A percentile compares a stretch with the other conserved stretches of the same genome.
phyloP scores from a whole-genome alignment of 2,113 vertebrate species.

The Apodemus sylvaticus region DNA sequence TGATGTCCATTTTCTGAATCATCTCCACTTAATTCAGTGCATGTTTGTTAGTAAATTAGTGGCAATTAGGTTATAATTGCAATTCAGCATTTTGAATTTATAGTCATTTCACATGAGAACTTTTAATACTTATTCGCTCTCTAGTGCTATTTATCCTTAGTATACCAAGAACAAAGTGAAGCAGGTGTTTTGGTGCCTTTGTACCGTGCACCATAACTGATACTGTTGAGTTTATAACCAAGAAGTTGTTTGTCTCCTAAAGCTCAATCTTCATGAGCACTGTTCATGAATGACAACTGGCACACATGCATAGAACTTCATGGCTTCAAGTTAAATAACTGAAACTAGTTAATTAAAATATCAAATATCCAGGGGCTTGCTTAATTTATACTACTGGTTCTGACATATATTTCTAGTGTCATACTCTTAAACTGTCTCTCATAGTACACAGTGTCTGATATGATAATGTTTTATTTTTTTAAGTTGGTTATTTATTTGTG shows the following conservation, averaged over 20 bases:
- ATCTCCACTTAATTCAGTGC: neutral
- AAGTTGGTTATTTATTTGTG: neutral
- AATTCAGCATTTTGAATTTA: constrained; percentile 10
- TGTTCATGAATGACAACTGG: too few species aligned
- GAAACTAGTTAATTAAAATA: neutral
- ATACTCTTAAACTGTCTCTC: neutral
- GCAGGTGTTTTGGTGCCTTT: neutral
- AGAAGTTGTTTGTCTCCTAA: neutral
- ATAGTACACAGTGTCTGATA: neutral
- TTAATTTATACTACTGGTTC: neutral
- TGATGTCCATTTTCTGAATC: neutral
- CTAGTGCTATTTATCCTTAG: neutral
- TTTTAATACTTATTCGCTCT: constrained; percentile 13
- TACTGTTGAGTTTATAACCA: neutral
- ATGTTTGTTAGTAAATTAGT: neutral
- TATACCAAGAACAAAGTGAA: neutral
- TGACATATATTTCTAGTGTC: neutral
- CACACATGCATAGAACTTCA: neutral
- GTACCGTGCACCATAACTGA: neutral
- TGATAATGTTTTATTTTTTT: neutral
- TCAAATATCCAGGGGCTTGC: neutral
- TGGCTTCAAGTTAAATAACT: neutral
- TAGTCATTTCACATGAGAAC: neutral
- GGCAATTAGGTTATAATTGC: neutral
- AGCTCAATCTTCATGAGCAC: neutral